These are phyloP conservation scores for Enteromius radiatus DNA, from an alignment of 2,797 vertebrate genomes.

Conservation along the genomic window DNA sequence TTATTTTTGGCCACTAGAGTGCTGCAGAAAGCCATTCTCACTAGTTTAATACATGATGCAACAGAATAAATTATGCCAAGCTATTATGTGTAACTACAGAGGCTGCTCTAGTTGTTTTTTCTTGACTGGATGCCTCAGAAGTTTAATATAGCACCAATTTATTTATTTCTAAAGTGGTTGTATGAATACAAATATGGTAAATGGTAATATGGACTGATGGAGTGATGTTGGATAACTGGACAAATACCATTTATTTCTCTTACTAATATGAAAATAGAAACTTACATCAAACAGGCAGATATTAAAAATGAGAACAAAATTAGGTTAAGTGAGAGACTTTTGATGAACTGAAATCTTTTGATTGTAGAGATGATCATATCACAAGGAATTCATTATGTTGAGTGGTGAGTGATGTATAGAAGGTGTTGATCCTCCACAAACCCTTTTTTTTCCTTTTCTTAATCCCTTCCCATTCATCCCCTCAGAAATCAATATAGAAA, in stretches of 20 bases:
- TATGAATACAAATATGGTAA: background rate
- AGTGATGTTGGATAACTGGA: background rate
- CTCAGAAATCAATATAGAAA: constrained; percentile 36
- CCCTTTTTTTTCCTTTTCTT: constrained; percentile 23
- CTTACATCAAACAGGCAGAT: background rate
- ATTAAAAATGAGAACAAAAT: background rate
- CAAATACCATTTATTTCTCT: background rate
- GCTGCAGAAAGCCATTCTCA: constrained; percentile 76
- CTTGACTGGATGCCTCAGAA: constrained; percentile 6
- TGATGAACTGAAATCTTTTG: background rate
- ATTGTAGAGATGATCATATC: background rate
- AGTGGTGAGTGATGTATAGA: constrained; percentile 38
- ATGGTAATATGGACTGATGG: background rate
- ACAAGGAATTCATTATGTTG: constrained; percentile 40
- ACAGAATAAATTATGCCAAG: constrained; percentile 27
- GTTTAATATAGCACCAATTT: background rate
- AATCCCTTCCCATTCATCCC: constrained; percentile 35
- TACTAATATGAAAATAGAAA: background rate
- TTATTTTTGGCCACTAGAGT: constrained; percentile 80
- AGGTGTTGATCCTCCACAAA: constrained; percentile 38
- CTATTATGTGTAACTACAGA: constrained; percentile 7
- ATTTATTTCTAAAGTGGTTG: background rate
- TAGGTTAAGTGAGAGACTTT: background rate
- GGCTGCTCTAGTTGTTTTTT: background rate
- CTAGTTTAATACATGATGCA: constrained; percentile 20